Conservation (phyloP, 2,797 vertebrate species). For the Ctenopoma multispine region DNA sequence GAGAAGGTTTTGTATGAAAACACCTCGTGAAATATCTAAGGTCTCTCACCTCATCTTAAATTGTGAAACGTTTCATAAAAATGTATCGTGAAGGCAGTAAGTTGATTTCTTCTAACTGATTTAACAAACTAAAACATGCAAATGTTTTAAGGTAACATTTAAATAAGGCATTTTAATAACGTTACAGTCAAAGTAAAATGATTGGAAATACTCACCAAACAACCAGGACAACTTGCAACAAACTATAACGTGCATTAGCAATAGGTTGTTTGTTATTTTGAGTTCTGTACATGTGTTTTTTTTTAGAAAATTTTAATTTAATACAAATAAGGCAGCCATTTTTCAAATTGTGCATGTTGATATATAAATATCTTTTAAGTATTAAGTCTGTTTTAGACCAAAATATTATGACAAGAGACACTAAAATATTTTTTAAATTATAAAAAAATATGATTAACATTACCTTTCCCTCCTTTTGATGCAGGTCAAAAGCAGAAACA, state of each 20-base stretch:
- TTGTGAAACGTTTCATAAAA: not conserved
- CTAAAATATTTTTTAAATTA: not conserved
- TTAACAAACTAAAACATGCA: too few species aligned
- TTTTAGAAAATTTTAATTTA: not conserved
- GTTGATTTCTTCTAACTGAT: not conserved
- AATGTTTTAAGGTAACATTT: too few species aligned
- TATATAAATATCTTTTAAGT: rapidly evolving
- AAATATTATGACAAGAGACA: not conserved
- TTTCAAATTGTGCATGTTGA: not conserved
- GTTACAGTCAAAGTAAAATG: not conserved
- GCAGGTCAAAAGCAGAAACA: conserved; percentile 92
- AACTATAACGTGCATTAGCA: not conserved
- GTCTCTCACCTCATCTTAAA: not conserved
- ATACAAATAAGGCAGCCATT: not conserved
- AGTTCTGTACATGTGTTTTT: not conserved
- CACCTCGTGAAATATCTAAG: not conserved
- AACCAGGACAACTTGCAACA: not conserved
- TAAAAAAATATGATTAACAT: conserved; percentile 29
- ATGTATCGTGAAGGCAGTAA: not conserved
- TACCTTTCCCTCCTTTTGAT: conserved; percentile 97
- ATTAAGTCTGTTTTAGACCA: not conserved
- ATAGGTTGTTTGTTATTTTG: too few species aligned
- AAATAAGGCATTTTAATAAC: not conserved
- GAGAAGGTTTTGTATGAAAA: not conserved
- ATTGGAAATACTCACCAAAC: not conserved